Conservation (phyloP, 2,888 invertebrate genomes). For the Mesorhabditis spiculigera region DNA sequence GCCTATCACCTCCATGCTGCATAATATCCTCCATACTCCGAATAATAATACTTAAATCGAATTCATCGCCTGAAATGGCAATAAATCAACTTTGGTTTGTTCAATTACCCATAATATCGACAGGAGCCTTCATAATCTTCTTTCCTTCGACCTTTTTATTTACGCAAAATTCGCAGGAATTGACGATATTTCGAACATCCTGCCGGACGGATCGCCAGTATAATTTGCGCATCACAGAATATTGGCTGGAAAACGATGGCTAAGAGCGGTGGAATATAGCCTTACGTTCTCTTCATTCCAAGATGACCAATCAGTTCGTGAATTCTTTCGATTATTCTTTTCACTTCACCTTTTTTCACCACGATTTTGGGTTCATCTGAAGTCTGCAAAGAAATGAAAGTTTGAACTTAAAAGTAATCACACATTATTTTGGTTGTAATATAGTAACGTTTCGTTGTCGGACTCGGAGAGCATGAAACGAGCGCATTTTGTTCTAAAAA, state of each 20-base stretch:
- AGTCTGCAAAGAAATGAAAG: neutral
- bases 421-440: slow-evolving; percentile 22
- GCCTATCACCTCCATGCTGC: neutral
- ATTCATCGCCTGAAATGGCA: slow-evolving; percentile 13
- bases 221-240: slow-evolving; percentile 32
- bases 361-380: slow-evolving; percentile 29
- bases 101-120: slow-evolving; percentile 30
- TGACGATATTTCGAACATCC: slow-evolving; percentile 34
- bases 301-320: slow-evolving; percentile 42
- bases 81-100: neutral
- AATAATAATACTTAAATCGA: neutral
- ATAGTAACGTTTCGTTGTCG: slow-evolving; percentile 35
- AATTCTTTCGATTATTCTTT: slow-evolving; percentile 32
- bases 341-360: slow-evolving; percentile 41
- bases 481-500: slow-evolving; percentile 24
- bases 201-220: slow-evolving; percentile 42
- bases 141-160: slow-evolving; percentile 37
- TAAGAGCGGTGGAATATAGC: neutral
- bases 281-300: slow-evolving; percentile 43
- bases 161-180: slow-evolving; percentile 34
- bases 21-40: neutral
- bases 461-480: slow-evolving; percentile 31
- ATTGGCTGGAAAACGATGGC: slow-evolving; percentile 27
- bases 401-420: neutral
- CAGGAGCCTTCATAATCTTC: slow-evolving; percentile 40